Conservation (phyloP, 64 coral and sea anemone genomes). For the Pocillopora damicornis region DNA sequence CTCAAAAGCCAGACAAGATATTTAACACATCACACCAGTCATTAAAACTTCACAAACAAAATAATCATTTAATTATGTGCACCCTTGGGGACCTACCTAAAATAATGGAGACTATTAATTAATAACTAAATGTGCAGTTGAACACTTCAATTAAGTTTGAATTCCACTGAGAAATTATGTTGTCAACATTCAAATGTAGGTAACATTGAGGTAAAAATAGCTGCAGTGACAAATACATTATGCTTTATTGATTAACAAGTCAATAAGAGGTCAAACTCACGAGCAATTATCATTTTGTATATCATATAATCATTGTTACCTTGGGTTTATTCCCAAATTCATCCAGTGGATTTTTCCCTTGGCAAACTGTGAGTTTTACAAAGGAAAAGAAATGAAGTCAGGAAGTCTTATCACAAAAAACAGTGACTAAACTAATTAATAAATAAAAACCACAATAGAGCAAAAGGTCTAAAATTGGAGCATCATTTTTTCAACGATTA, state of each 20-base stretch:
- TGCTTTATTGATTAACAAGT: neutral
- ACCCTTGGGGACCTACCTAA: too few species aligned
- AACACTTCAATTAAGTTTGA: too few species aligned
- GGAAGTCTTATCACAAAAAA: neutral
- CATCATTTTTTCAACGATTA: neutral
- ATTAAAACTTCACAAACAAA: too few species aligned
- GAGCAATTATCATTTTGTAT: neutral
- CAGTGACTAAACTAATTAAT: neutral
- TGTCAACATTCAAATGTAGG: too few species aligned
- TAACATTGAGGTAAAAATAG: neutral
- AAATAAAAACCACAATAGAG: neutral
- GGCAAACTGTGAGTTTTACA: conserved; percentile 16
- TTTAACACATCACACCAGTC: too few species aligned
- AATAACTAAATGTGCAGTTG: too few species aligned
- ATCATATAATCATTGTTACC: neutral
- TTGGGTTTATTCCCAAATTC: neutral
- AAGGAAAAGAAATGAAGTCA: neutral
- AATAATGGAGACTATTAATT: too few species aligned
- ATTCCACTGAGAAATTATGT: too few species aligned
- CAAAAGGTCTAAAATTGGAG: neutral
- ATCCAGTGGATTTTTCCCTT: neutral
- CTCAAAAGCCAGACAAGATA: too few species aligned
- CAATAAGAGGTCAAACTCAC: neutral
- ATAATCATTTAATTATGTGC: too few species aligned
- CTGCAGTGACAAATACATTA: neutral